Evolutionary conservation across 2,888 invertebrate species (phyloP).

Genomic region (Caenorhabditis sp.): DNA sequence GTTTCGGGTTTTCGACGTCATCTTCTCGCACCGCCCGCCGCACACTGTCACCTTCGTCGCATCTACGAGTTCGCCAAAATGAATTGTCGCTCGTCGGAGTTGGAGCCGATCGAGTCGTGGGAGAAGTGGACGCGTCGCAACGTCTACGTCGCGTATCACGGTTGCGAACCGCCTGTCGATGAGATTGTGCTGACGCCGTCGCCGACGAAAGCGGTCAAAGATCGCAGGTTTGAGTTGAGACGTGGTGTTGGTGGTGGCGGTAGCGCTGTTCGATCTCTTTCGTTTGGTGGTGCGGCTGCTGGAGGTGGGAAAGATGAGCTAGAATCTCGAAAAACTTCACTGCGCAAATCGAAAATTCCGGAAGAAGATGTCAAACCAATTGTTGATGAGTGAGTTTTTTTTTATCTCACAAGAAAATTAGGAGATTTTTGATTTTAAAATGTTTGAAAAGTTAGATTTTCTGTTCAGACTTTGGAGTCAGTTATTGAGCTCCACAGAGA

Average conservation of each 20-base stretch:
- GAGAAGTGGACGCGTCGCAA: conserved; percentile 50
- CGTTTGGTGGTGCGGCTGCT: conserved; percentile 12
- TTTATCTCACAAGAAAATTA: too few relatives aligned
- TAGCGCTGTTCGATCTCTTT: conserved; percentile 20
- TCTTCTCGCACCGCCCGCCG: conserved; percentile 38
- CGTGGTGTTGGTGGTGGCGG: too few relatives aligned
- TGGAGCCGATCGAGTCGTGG: conserved; percentile 49
- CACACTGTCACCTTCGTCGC: conserved; percentile 51
- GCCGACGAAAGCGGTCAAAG: conserved; percentile 17
- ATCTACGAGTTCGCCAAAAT: conserved; percentile 49
- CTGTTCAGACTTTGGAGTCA: too few relatives aligned
- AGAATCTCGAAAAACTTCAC: neutral
- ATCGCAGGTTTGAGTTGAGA: neutral
- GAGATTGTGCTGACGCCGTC: conserved; percentile 35
- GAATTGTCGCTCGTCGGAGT: conserved; percentile 42
- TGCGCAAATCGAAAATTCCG: neutral
- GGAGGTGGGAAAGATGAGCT: too few relatives aligned
- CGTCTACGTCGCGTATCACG: conserved; percentile 52
- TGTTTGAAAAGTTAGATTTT: too few relatives aligned
- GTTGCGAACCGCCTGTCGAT: conserved; percentile 45
- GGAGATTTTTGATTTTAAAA: too few relatives aligned
- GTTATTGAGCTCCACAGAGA: too few relatives aligned
- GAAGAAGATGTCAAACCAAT: neutral
- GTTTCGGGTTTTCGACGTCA: conserved; percentile 53
- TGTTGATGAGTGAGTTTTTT: too few relatives aligned